Conservation (phyloP, 2,888 invertebrate species). For the Lucinisca nassula region DNA sequence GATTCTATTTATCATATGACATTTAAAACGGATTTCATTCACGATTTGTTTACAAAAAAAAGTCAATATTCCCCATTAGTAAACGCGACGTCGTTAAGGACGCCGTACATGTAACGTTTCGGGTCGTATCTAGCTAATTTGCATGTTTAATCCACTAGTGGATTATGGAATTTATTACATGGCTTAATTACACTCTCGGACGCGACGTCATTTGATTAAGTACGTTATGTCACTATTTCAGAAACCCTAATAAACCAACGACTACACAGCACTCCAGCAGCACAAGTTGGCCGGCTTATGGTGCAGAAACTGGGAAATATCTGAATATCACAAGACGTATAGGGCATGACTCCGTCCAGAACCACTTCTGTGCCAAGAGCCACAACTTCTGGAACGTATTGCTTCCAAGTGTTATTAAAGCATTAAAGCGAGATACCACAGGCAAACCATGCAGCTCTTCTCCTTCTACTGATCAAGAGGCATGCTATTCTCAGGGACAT, state of each 20-base stretch:
- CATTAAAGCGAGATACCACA: background rate
- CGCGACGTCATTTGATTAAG: too few species aligned
- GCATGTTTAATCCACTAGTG: too few species aligned
- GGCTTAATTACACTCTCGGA: too few species aligned
- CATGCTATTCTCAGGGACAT: background rate
- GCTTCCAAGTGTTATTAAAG: background rate
- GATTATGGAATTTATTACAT: too few species aligned
- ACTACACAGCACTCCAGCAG: background rate
- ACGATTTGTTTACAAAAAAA: too few species aligned
- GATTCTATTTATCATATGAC: too few species aligned
- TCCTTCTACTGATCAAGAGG: background rate
- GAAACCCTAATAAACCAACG: background rate
- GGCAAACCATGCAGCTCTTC: background rate
- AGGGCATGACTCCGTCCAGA: background rate
- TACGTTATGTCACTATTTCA: background rate
- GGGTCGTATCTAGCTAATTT: too few species aligned
- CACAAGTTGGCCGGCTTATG: background rate
- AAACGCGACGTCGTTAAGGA: too few species aligned
- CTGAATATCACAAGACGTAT: background rate
- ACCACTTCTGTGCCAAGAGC: background rate
- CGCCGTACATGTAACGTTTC: too few species aligned
- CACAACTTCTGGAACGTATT: background rate
- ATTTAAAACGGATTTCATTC: too few species aligned
- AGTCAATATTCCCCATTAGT: too few species aligned
- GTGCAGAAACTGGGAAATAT: background rate